Conservation (phyloP, 2,113 vertebrate species). For the Prunella fulvescens region DNA sequence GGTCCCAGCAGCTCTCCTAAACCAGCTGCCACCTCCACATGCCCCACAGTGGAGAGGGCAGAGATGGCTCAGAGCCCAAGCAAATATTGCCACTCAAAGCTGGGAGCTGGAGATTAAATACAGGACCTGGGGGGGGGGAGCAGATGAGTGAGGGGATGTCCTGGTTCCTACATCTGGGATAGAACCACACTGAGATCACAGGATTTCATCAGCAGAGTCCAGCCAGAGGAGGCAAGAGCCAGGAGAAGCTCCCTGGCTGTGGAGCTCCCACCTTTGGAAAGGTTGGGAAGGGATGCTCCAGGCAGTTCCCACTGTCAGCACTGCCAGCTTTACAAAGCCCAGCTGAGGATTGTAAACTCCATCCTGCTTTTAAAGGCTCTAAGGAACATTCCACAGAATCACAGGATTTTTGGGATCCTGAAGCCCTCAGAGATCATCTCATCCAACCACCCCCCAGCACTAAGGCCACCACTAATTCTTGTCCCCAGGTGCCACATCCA, state of each 20-base stretch:
- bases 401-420: not conserved
- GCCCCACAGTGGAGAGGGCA: not conserved
- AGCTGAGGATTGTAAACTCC: not conserved
- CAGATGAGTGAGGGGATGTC: not conserved
- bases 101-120: not conserved
- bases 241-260: not conserved
- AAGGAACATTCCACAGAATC: rapidly evolving
- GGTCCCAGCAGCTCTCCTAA: not conserved
- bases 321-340: not conserved
- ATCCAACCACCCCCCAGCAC: not conserved
- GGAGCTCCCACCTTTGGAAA: not conserved
- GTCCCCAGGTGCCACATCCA: not conserved
- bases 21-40: not conserved
- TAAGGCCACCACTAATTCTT: not conserved
- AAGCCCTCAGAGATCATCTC: too few relatives aligned
- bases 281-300: not conserved
- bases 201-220: not conserved
- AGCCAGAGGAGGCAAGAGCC: not conserved
- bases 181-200: not conserved
- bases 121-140: not conserved
- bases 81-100: not conserved
- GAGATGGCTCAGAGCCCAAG: not conserved
- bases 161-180: not conserved
- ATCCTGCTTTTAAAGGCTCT: not conserved
- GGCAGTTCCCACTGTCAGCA: not conserved